Evolutionary conservation across 1,140 invertebrate genomes (phyloP), one percentile per base, ranked within the genome.

Genomic region (Drosophila triauraria): DNA sequence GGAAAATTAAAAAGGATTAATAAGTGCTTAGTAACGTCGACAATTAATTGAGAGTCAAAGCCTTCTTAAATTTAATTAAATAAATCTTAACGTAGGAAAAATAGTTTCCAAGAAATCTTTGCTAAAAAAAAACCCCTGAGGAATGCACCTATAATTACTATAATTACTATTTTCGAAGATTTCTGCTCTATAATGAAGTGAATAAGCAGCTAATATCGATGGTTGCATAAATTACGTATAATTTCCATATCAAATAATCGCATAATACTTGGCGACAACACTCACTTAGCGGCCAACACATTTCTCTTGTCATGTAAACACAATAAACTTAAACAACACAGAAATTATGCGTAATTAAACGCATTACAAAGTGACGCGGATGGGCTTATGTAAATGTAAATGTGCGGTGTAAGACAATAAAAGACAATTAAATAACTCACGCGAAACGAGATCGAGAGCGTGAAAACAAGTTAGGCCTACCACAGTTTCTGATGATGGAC

Each of bases 351-450:
- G 54, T 79, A 86, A 79, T 87, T 87, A 87, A 86, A 79, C 51
- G 70, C 53, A 75, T 74, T 75, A 64, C 46, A 68, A 48, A 43
- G 10, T 40, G 32, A 27, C 61, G 40, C 35, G 53, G 38, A 40
- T 25, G 40, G 50, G 32, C 65, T 83, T 84, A 86, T 86, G 83
- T 67, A 86, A 86, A 86, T 86, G 83, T 67, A 86, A 86, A 85
- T 38, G 35, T 56, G 50, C 53, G 50, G 56, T 80, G 57, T 68
- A 59, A 68, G 40, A 72, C 53, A 50, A 61, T 44, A 40, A 51
- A 51, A 60, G 27, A 63, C 42, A 61, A 75, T 82, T 80, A 75
- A 82, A 76, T 82, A 72, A 82, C 80, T 65, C n/a, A 70, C 9
- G 25, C 44, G 30, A 69, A 67, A 70, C 58, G 13, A 53, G 35